These are phyloP conservation scores for Argentina silus DNA, from an alignment of 2,797 vertebrate genomes.

Conservation along the genomic window DNA sequence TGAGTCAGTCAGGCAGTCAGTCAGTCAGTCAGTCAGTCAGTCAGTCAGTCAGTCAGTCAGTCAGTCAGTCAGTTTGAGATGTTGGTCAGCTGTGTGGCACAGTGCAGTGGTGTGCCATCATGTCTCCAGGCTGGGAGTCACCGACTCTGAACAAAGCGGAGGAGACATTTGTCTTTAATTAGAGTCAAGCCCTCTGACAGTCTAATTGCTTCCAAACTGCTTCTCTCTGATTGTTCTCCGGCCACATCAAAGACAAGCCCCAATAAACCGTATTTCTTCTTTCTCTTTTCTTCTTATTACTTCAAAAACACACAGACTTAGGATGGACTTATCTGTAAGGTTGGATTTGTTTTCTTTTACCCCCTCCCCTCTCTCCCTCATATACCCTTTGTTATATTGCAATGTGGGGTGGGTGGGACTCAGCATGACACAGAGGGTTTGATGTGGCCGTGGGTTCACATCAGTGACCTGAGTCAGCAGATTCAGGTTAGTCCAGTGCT, in stretches of 20 bases:
- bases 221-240: conserved; percentile 41
- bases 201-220: conserved; percentile 43
- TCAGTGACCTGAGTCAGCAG: neutral
- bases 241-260: conserved; percentile 42
- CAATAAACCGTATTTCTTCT: conserved; percentile 12
- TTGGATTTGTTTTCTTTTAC: conserved; percentile 10
- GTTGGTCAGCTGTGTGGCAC: neutral
- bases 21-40: no score
- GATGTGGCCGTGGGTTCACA: neutral
- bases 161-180: conserved; percentile 50
- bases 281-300: conserved; percentile 30
- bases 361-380: neutral
- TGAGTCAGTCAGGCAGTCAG: no score
- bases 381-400: neutral
- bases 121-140: conserved; percentile 22
- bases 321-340: conserved; percentile 6
- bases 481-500: neutral
- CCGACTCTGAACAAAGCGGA: conserved; percentile 38
- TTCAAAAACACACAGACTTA: conserved; percentile 25
- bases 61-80: neutral
- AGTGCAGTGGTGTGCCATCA: neutral
- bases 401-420: neutral
- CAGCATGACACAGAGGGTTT: neutral
- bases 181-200: conserved; percentile 29
- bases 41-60: no score